Conservation (phyloP, 2,797 vertebrate species). For the Pantherophis vulpinus region DNA sequence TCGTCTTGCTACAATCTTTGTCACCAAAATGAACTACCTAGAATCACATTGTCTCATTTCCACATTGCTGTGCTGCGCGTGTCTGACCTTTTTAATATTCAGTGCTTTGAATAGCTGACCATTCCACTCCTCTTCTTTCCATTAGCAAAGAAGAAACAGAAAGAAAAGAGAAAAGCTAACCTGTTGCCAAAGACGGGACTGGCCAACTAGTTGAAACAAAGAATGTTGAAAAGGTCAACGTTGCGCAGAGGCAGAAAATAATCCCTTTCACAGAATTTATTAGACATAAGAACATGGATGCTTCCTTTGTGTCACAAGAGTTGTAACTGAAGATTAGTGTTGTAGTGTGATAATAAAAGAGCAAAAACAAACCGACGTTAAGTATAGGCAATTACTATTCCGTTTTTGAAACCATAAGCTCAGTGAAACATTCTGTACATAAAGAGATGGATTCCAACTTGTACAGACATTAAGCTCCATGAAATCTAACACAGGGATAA, state of each 20-base stretch:
- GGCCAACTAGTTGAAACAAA: slow-evolving; percentile 56
- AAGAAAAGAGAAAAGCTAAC: slow-evolving; percentile 33
- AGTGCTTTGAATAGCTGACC: slow-evolving; percentile 64
- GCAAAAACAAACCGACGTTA: slow-evolving; percentile 7
- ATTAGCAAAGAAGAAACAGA: slow-evolving; percentile 45
- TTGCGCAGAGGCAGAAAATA: slow-evolving; percentile 37
- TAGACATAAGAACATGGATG: slow-evolving; percentile 22
- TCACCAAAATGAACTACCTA: slow-evolving; percentile 53
- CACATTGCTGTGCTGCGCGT: slow-evolving; percentile 49
- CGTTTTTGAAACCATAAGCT: slow-evolving; percentile 35
- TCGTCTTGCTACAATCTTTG: slow-evolving; percentile 57
- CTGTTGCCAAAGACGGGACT: slow-evolving; percentile 55
- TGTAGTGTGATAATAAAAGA: slow-evolving; percentile 22
- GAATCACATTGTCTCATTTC: slow-evolving; percentile 62
- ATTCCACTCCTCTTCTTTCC: slow-evolving; percentile 57
- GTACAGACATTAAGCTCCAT: neutral
- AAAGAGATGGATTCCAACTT: slow-evolving; percentile 27
- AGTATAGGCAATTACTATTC: slow-evolving; percentile 42
- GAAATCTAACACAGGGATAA: neutral
- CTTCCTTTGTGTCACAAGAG: slow-evolving; percentile 34
- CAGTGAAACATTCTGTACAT: slow-evolving; percentile 44
- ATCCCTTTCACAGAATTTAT: slow-evolving; percentile 42
- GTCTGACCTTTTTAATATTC: slow-evolving; percentile 76
- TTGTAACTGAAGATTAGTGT: slow-evolving; percentile 47
- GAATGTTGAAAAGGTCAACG: slow-evolving; percentile 72